Evolutionary conservation across 2,113 vertebrate species (phyloP).

Genomic region (Cranoglanis bouderius): DNA sequence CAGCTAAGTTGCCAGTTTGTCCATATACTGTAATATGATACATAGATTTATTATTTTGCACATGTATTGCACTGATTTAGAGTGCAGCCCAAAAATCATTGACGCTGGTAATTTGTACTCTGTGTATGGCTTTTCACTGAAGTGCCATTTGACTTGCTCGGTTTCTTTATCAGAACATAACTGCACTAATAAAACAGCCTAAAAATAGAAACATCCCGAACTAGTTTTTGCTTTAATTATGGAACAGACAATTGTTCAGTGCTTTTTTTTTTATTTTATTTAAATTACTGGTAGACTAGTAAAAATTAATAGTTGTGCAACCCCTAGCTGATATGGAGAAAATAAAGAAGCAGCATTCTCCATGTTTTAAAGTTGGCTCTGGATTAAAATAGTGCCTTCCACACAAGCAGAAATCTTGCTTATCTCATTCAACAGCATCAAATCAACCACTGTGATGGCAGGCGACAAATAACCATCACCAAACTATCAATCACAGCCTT

Average conservation of each 20-base stretch:
- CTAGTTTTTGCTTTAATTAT: not conserved
- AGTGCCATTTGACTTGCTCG: not conserved
- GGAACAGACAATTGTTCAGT: not conserved
- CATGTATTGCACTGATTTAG: not conserved
- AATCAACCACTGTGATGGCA: constrained; percentile 57
- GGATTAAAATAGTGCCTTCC: constrained; percentile 33
- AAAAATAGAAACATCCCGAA: not conserved
- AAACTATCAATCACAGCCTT: constrained; percentile 63
- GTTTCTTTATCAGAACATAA: not conserved
- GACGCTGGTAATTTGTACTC: no score
- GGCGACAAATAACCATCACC: constrained; percentile 60
- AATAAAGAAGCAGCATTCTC: not conserved
- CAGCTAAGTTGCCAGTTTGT: not conserved
- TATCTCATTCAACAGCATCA: constrained; percentile 46
- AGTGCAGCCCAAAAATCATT: not conserved
- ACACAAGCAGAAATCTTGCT: constrained; percentile 24
- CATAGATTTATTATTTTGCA: not conserved
- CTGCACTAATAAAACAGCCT: not conserved
- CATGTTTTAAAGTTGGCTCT: not conserved
- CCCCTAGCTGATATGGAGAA: not conserved
- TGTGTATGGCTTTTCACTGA: not conserved
- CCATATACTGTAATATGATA: not conserved
- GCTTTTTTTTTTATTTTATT: no score
- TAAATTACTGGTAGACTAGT: not conserved
- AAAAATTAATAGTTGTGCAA: not conserved